These are phyloP conservation scores for Cantharis flavilabris DNA, from an alignment of 2,888 invertebrate genomes.

Conservation along the genomic window DNA sequence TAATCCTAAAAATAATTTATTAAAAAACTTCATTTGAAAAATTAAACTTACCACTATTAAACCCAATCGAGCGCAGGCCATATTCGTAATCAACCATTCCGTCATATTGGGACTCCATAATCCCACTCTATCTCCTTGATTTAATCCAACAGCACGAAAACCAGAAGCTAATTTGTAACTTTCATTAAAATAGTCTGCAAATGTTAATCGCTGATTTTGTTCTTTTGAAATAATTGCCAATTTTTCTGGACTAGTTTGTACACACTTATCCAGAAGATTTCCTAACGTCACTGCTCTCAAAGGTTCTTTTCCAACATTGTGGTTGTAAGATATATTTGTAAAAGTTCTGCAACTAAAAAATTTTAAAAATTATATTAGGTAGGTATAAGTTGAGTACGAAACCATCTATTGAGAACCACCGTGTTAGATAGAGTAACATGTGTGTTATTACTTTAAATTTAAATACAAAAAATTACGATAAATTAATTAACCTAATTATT, in stretches of 20 bases:
- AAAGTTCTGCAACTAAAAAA: not conserved
- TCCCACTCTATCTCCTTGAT: constrained; percentile 75
- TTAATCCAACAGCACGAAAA: constrained; percentile 66
- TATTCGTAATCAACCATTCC: constrained; percentile 73
- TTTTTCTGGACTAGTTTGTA: constrained; percentile 59
- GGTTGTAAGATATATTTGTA: constrained; percentile 58
- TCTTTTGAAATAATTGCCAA: constrained; percentile 63
- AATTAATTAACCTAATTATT: not conserved
- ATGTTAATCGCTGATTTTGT: constrained; percentile 62
- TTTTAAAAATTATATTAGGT: not conserved
- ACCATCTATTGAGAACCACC: too few relatives aligned
- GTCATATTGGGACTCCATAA: constrained; percentile 79
- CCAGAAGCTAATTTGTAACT: constrained; percentile 75
- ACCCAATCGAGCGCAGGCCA: constrained; percentile 75
- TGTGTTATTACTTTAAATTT: not conserved
- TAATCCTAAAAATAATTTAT: not conserved
- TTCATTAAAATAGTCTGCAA: constrained; percentile 56
- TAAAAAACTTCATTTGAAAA: not conserved
- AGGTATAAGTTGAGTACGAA: not conserved
- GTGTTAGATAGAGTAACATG: not conserved
- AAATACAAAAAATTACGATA: not conserved
- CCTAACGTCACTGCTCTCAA: constrained; percentile 63
- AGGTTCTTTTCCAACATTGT: constrained; percentile 58
- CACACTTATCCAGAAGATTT: constrained; percentile 60
- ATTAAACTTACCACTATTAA: constrained; percentile 64